phyloP scores from a whole-genome alignment of 2,797 vertebrate genomes.

The Hippocampus kuda region DNA sequence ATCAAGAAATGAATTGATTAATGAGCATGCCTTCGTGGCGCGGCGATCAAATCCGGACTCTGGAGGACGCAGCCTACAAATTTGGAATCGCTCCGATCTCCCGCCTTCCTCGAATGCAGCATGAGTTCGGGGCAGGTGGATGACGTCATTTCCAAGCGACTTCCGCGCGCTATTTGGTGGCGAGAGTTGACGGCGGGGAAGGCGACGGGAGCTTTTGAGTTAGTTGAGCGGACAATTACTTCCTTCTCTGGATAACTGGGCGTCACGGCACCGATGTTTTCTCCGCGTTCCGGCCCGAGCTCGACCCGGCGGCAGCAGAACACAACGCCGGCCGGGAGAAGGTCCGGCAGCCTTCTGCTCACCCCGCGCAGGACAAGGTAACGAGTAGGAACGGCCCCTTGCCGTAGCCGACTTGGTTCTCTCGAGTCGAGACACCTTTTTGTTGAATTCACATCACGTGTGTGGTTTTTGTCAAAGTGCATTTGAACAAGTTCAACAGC shows the following conservation, averaged over 20 bases:
- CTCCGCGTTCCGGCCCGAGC: constrained; percentile 49
- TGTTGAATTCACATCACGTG: not conserved
- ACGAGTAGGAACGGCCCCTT: constrained; percentile 25
- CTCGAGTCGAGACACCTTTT: not conserved
- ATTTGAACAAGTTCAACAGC: not conserved
- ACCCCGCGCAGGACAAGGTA: constrained; percentile 64
- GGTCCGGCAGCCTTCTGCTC: constrained; percentile 52
- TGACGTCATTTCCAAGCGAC: constrained; percentile 46
- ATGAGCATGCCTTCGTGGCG: no score
- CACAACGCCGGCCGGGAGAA: constrained; percentile 48
- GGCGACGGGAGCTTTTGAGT: not conserved
- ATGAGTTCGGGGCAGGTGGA: no score
- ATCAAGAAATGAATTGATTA: no score
- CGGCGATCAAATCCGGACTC: no score
- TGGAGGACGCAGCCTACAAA: no score
- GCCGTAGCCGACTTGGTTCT: not conserved
- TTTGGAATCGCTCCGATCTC: no score
- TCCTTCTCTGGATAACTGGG: not conserved
- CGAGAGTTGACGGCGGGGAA: not conserved
- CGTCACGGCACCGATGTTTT: constrained; percentile 51
- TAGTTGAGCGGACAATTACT: not conserved
- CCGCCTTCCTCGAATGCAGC: no score
- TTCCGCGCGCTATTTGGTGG: constrained; percentile 41
- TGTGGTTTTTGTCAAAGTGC: not conserved
- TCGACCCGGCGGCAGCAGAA: constrained; percentile 59